A percentile compares a stretch with the other conserved stretches of the same genome.
Evolutionary conservation across 2,113 vertebrate genomes (phyloP).

Genomic region (Rhinogobius similis): DNA sequence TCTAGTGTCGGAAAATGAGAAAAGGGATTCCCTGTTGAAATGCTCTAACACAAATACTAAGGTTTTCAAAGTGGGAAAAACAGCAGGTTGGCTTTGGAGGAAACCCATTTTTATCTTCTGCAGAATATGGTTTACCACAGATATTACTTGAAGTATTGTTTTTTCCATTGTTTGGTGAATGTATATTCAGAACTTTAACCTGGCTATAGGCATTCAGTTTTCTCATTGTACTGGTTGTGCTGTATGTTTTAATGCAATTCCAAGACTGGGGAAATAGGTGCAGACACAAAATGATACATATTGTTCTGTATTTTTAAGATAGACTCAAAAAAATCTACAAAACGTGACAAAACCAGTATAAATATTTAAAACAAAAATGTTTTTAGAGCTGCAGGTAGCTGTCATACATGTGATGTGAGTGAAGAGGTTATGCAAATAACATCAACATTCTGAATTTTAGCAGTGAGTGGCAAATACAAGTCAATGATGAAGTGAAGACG

Average conservation of each 20-base stretch:
- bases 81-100: constrained; percentile 13
- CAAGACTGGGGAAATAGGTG: neutral
- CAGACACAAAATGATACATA: neutral
- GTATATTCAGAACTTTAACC: too few species aligned
- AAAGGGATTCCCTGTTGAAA: constrained; percentile 1
- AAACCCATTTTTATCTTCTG: constrained; percentile 34
- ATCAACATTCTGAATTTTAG: too few species aligned
- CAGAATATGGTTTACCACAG: neutral
- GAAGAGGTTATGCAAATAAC: too few species aligned
- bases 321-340: neutral
- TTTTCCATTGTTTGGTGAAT: neutral
- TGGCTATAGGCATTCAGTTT: neutral
- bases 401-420: too few species aligned
- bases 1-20: constrained; percentile 32
- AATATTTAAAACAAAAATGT: too few species aligned
- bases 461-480: too few species aligned
- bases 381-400: too few species aligned
- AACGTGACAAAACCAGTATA: too few species aligned
- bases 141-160: neutral
- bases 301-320: neutral
- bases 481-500: too few species aligned
- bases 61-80: constrained; percentile 4
- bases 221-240: neutral
- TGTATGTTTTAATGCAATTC: too few species aligned
- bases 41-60: neutral